Base-by-base conservation (phyloP, 2,113 vertebrate species). In the Menidia beryllina region DNA sequence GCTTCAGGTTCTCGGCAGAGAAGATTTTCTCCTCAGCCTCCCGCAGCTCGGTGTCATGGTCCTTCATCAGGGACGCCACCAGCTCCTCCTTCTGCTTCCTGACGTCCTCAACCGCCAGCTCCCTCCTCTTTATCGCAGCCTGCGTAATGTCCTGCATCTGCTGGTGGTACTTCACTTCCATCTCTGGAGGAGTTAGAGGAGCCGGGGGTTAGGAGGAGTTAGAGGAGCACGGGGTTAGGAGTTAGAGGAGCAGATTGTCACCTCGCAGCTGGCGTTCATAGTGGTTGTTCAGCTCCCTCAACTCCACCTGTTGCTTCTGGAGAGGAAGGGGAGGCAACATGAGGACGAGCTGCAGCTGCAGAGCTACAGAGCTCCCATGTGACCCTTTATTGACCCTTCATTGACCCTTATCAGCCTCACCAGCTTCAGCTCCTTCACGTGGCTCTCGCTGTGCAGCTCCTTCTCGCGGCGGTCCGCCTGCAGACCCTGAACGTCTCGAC, bases 301-400 rank as follows among this genome's bases (percentile, higher is more conserved):
- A 81, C 80, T 95, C 94, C 86, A 96, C 93, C 8, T 95, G 85
- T 0, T 97, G 95, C 89, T 95, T 96, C 97, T 99, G 94, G 75
- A n/a, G 24, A 79, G 58, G 25, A 11, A 10, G 20, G 30, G 45
- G 6, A 49, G 15, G 7, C 49, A 6, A 34, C 21, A 20, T 20
- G 21, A 9, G 52, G 47, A 24, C 20, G 26, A 3, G 65, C 55
- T 36, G 49, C 3, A 14, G 21, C 19, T 17, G 20, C n/a, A 0
- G 13, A 27, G 21, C 10, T 24, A 14, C 14, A 51, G 25, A 25
- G 49, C n/a, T n/a, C n/a, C n/a, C n/a, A n/a, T n/a, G n/a, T n/a
- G n/a, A n/a, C n/a, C n/a, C n/a, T n/a, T n/a, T n/a, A n/a, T n/a
- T n/a, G n/a, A n/a, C n/a, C n/a, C n/a, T n/a, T n/a, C n/a, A n/a